phyloP scores from a whole-genome alignment of 1,140 invertebrate species.

The Copidosoma floridanum region DNA sequence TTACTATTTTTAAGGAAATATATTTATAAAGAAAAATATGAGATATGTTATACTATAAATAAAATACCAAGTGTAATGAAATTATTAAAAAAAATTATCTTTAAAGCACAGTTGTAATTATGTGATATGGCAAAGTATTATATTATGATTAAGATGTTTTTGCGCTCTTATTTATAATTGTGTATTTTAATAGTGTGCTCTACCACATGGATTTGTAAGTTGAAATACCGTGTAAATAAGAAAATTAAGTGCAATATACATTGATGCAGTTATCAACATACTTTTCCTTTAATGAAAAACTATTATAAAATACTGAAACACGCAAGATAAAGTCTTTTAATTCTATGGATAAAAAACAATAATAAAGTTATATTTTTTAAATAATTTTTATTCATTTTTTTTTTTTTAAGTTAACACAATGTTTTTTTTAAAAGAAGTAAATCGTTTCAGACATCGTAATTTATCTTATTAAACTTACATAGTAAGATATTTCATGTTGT shows the following conservation, averaged over 20 bases:
- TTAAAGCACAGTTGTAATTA: background rate
- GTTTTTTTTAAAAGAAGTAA: background rate
- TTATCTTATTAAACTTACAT: slow-evolving; percentile 39
- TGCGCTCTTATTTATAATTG: slow-evolving; percentile 3
- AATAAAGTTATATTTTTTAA: too few relatives aligned
- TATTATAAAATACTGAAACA: too few relatives aligned
- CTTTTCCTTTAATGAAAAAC: too few relatives aligned
- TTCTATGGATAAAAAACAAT: too few relatives aligned
- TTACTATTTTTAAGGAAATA: background rate
- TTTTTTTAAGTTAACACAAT: slow-evolving; percentile 22
- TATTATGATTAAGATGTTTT: slow-evolving; percentile 4
- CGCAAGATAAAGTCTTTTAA: too few relatives aligned
- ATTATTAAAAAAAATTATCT: background rate
- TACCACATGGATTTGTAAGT: slow-evolving; percentile 5
- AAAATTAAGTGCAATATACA: slow-evolving; percentile 1
- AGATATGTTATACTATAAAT: slow-evolving; percentile 1
- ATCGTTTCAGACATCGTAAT: slow-evolving; percentile 19
- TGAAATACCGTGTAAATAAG: slow-evolving; percentile 15
- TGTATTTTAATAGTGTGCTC: background rate
- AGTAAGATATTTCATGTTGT: slow-evolving; percentile 45
- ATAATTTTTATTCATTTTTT: background rate
- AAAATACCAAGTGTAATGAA: background rate
- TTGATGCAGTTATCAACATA: too few relatives aligned
- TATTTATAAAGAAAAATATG: slow-evolving; percentile 1
- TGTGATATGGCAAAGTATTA: background rate